Conservation (phyloP, 2,888 invertebrate species). For the Tachina fera region DNA sequence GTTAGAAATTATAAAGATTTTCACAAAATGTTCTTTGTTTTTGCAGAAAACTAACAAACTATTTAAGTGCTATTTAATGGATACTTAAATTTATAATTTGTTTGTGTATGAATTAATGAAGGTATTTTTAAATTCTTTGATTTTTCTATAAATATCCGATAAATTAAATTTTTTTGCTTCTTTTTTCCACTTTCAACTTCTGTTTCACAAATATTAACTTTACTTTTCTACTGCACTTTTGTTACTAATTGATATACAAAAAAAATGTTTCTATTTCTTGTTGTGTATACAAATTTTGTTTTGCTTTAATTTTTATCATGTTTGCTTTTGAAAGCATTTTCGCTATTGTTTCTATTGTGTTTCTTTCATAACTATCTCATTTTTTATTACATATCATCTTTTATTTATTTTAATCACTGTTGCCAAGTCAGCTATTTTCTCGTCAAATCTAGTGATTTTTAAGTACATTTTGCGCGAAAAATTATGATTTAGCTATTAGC, state of each 20-base stretch:
- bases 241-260: slow-evolving; percentile 52
- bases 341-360: slow-evolving; percentile 18
- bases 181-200: slow-evolving; percentile 22
- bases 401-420: slow-evolving; percentile 12
- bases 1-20: background rate
- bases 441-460: no score
- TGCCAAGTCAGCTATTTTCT: no score
- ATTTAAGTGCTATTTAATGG: background rate
- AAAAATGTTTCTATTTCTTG: slow-evolving; percentile 38
- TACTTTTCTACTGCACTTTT: slow-evolving; percentile 68
- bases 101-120: slow-evolving; percentile 4
- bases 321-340: slow-evolving; percentile 29
- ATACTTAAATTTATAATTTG: slow-evolving; percentile 1
- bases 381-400: slow-evolving; percentile 15
- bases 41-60: slow-evolving; percentile 10
- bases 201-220: slow-evolving; percentile 53
- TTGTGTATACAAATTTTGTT: slow-evolving; percentile 49
- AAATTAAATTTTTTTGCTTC: slow-evolving; percentile 8
- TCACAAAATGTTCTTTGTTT: slow-evolving; percentile 16
- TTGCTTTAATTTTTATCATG: slow-evolving; percentile 39
- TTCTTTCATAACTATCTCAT: background rate
- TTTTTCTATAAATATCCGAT: slow-evolving; percentile 36
- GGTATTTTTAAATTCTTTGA: slow-evolving; percentile 16
- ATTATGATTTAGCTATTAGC: no score
- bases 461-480: no score